Evolutionary conservation across 2,797 vertebrate genomes (phyloP), one percentile per base, ranked within the genome.

Genomic region (Crocidura indochinensis): DNA sequence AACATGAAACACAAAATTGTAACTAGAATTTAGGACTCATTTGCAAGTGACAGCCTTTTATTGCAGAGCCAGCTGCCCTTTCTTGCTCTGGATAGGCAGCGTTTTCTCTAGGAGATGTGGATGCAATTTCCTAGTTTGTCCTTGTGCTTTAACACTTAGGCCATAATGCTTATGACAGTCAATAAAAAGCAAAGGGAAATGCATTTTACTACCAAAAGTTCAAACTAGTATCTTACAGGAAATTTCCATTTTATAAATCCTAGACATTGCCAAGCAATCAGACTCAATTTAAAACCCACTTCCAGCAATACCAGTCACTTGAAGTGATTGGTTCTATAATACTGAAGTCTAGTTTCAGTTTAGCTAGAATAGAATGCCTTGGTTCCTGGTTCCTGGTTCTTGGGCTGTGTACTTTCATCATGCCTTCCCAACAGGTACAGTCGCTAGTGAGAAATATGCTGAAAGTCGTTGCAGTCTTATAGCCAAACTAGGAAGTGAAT

Each of bases 101-200:
- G 27, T 1, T 51, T 69, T 67, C 91, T 53, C 15, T 53, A 76
- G 88, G 68, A 77, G 68, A 84, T 73, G 69, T 64, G 74, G 26
- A 74, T 81, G 91, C 79, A 74, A 90, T 88, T 69, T 90, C 79
- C 90, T 64, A 86, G 73, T 81, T 73, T 64, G 69, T 38, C 88
- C 86, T 60, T 12, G 5, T 67, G 76, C 69, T 90, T 93, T 72
- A 88, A 87, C 83, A 91, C 73, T 90, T 46, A 71, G 80, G 88
- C 84, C 92, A 91, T 91, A 90, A 96, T 95, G 83, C 85, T 90
- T 79, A 77, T 11, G 88, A 90, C 91, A 93, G 85, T 90, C 92
- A 88, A 92, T 93, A 92, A 86, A 83, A 77, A 94, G 69, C 1
- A 56, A 11, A 75, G 73, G 76, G 76, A 82, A 71, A 64, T 12